A percentile compares a stretch with the other conserved stretches of the same genome.
Evolutionary conservation across 1,140 invertebrate genomes (phyloP).

Genomic region (Eubasilissa regina): DNA sequence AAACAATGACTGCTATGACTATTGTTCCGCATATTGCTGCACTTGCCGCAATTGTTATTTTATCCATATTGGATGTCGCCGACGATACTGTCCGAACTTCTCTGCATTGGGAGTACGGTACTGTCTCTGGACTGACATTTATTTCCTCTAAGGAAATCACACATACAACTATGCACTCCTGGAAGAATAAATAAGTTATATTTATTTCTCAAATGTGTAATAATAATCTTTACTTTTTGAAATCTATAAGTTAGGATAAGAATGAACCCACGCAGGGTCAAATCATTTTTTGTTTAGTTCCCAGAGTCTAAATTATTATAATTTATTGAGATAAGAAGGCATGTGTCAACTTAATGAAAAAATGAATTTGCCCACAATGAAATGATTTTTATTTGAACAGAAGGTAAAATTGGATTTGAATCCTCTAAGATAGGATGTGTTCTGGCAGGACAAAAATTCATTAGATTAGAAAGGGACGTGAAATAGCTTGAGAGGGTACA

Average conservation of each 20-base stretch:
- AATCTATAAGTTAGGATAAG: neutral
- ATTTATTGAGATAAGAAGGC: no score
- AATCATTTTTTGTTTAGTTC: no score
- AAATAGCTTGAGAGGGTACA: no score
- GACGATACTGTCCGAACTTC: conserved; percentile 89
- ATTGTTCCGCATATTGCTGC: conserved; percentile 95
- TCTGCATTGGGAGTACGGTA: conserved; percentile 89
- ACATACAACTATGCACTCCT: conserved; percentile 94
- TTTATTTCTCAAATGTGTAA: conserved; percentile 20
- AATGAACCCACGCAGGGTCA: neutral
- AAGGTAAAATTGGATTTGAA: no score
- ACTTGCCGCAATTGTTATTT: conserved; percentile 93
- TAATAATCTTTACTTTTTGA: neutral
- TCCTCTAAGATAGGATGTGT: no score
- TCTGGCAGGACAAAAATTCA: no score
- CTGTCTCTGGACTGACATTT: conserved; percentile 87
- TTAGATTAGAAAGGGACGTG: no score
- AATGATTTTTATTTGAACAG: no score
- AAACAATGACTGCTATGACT: conserved; percentile 89
- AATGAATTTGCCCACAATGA: no score
- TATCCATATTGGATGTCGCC: conserved; percentile 91
- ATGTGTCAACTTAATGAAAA: no score
- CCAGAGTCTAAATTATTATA: no score
- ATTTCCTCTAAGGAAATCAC: conserved; percentile 91
- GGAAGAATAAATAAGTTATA: conserved; percentile 48